Base-by-base conservation (phyloP, 2,113 vertebrate genomes). In the Polypterus senegalus region DNA sequence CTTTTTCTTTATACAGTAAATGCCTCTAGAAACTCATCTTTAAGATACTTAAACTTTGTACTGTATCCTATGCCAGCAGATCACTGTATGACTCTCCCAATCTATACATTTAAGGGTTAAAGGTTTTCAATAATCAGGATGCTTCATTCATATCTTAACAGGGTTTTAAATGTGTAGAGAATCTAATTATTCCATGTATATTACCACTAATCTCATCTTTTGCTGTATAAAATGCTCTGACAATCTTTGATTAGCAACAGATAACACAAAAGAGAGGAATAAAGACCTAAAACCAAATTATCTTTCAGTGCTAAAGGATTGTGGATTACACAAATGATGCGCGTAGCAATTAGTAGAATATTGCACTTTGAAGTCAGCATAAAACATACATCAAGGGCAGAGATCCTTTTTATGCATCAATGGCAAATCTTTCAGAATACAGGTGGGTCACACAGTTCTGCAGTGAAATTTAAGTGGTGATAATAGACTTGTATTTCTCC, bases 321-420 rank as follows among this genome's bases (percentile, higher is more conserved):
- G 45, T 27, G 58, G 57, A 62, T 65, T 47, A 59, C 53, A 62
- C 63, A 62, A 63, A 62, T 65, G 51, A 51, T 58, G 63, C 56
- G 63, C 57, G 56, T 11, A 56, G 63, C 65, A 69, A 65, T 69
- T 69, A 65, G 60, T 57, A 47, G 65, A 65, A 69, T 65, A 65
- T 69, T 47, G 46, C 63, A 11, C 55, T 69, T 69, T 65, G 63
- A 69, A 65, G 60, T 62, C 47, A 9, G 48, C 65, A 65, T 63
- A 54, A 55, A 65, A 65, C 59, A 69, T 62, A 54, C 57, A 62
- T 59, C 9, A 59, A 52, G 59, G 49, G 58, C 44, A 59, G 58
- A 65, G 59, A 48, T 68, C 67, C 63, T 56, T 52, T 56, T 65
- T 63, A 58, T 10, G 49, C 48, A 9, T 69, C 63, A 64, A 45